Percentiles rank a stretch among this genome's conserved stretches.
Evolutionary conservation across 2,797 vertebrate genomes (phyloP).

Genomic region (Botia almorhae): DNA sequence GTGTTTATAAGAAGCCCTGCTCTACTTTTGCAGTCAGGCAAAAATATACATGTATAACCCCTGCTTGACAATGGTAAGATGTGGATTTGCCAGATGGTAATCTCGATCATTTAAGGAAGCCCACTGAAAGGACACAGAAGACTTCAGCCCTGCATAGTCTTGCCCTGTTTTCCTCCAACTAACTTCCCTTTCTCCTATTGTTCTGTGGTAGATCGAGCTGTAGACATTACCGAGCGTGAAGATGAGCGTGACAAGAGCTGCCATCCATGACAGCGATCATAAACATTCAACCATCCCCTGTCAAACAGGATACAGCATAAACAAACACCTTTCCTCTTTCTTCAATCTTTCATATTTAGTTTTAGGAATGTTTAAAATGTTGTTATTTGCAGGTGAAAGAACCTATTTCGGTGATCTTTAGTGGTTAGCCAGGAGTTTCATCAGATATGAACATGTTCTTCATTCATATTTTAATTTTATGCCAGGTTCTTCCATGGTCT

Average conservation of each 20-base stretch:
- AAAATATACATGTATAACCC: slow-evolving; percentile 75
- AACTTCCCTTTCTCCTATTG: slow-evolving; percentile 42
- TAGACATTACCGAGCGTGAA: slow-evolving; percentile 71
- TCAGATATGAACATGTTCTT: not conserved
- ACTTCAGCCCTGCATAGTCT: slow-evolving; percentile 34
- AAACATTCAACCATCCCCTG: slow-evolving; percentile 63
- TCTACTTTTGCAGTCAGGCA: slow-evolving; percentile 71
- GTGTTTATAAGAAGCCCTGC: slow-evolving; percentile 76
- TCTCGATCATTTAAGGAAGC: slow-evolving; percentile 60
- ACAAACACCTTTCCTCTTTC: slow-evolving; percentile 41
- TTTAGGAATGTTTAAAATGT: slow-evolving; percentile 11
- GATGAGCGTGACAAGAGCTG: slow-evolving; percentile 67
- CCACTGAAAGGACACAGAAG: slow-evolving; percentile 59
- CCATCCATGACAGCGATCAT: slow-evolving; percentile 72
- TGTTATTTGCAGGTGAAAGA: not conserved
- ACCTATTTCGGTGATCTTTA: not conserved
- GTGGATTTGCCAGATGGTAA: slow-evolving; percentile 74
- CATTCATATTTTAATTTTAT: not conserved
- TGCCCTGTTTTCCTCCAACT: slow-evolving; percentile 31
- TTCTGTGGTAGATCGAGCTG: slow-evolving; percentile 67
- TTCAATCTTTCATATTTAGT: not conserved
- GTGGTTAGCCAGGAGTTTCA: too few relatives aligned
- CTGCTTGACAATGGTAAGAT: slow-evolving; percentile 68
- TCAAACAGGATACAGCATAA: slow-evolving; percentile 49
- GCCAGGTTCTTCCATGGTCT: not conserved